Evolutionary conservation across 2,797 vertebrate genomes (phyloP).

Genomic region (Alectoris magna): DNA sequence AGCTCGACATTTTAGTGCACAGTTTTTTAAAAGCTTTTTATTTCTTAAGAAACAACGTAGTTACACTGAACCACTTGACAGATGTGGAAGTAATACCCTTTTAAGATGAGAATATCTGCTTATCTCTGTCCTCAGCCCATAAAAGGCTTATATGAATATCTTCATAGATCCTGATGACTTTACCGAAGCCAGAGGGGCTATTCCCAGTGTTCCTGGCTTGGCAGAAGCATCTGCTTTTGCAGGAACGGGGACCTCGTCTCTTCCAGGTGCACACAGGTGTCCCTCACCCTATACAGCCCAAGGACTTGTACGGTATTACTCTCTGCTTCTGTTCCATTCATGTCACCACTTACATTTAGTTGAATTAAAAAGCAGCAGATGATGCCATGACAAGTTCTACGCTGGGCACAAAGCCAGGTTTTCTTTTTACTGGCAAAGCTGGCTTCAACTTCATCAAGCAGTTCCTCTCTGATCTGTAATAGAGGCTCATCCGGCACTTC

Average conservation of each 20-base stretch:
- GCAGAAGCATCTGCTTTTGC: neutral
- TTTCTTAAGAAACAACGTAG: neutral
- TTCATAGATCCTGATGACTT: neutral
- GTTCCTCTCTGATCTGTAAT: neutral
- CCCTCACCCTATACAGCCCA: neutral
- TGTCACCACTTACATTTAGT: neutral
- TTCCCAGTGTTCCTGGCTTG: neutral
- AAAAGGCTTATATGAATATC: neutral
- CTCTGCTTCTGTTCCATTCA: neutral
- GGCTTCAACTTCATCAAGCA: neutral
- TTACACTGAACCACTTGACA: neutral
- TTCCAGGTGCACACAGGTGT: neutral
- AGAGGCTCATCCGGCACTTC: neutral
- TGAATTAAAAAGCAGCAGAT: neutral
- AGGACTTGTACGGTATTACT: neutral
- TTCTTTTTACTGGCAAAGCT: neutral
- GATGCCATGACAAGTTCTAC: neutral
- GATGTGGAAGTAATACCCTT: neutral
- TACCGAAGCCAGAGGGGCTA: neutral
- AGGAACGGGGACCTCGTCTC: neutral
- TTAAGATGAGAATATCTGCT: neutral
- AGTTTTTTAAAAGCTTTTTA: rapidly evolving
- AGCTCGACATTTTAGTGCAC: neutral
- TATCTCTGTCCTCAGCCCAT: neutral
- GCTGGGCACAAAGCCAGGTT: neutral